These are phyloP conservation scores for Drosophila pallidifrons DNA, from an alignment of 1,140 invertebrate genomes.

Conservation along the genomic window DNA sequence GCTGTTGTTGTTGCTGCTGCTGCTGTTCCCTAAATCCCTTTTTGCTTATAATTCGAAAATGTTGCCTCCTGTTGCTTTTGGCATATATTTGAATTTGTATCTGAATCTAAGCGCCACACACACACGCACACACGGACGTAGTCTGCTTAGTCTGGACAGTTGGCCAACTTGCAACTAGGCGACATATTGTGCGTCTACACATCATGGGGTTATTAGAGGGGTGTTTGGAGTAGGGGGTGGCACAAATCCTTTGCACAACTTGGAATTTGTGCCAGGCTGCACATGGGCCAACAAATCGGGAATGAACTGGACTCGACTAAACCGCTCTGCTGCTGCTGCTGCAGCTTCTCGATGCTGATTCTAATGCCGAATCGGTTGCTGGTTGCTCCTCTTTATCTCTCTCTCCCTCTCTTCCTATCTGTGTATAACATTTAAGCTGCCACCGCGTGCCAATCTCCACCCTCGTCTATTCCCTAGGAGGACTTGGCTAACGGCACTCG, in stretches of 20 bases:
- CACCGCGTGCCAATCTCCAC: constrained; percentile 38
- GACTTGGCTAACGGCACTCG: constrained; percentile 10
- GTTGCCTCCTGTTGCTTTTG: constrained; percentile 77
- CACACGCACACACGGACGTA: neutral
- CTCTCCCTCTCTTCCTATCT: constrained; percentile 22
- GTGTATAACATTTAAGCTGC: constrained; percentile 83
- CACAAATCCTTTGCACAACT: constrained; percentile 66
- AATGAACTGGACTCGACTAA: constrained; percentile 33
- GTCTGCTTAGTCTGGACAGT: neutral
- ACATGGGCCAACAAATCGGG: constrained; percentile 49
- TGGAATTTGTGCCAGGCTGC: constrained; percentile 59
- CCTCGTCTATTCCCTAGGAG: neutral
- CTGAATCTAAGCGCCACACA: constrained; percentile 49
- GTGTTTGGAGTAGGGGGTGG: constrained; percentile 28
- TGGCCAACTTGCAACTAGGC: neutral
- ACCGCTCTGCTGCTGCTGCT: constrained; percentile 15
- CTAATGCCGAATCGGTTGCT: constrained; percentile 1
- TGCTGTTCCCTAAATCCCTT: constrained; percentile 70
- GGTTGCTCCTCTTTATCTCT: neutral
- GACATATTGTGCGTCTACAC: constrained; percentile 60
- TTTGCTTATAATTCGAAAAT: constrained; percentile 82
- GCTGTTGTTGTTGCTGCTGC: constrained; percentile 37
- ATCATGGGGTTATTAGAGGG: constrained; percentile 36
- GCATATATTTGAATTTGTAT: constrained; percentile 82
- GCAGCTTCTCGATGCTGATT: neutral